phyloP scores from a whole-genome alignment of 2,797 vertebrate species.

The Poeciliopsis gracilis region DNA sequence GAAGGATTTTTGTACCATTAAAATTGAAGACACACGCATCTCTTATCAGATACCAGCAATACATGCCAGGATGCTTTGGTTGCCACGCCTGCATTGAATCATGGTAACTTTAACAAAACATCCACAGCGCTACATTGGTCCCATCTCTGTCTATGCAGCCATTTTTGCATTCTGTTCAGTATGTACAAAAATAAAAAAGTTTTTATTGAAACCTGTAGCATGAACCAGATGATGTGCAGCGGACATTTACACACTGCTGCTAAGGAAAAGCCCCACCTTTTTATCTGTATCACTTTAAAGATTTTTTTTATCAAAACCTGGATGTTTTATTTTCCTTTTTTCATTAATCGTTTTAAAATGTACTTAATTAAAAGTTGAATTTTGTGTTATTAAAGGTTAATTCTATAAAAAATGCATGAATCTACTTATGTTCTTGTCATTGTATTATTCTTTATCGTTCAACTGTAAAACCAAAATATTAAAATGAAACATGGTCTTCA shows the following conservation, averaged over 20 bases:
- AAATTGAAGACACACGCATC: constrained; percentile 51
- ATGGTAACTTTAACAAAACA: constrained; percentile 46
- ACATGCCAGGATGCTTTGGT: constrained; percentile 62
- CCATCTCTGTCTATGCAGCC: constrained; percentile 36
- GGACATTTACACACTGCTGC: constrained; percentile 11
- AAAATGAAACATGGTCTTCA: neutral
- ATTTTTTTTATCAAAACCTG: neutral
- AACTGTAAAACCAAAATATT: neutral
- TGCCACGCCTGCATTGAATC: constrained; percentile 59
- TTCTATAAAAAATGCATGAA: neutral
- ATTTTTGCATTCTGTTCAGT: constrained; percentile 35
- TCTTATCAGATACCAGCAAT: constrained; percentile 63
- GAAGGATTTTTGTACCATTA: constrained; percentile 62
- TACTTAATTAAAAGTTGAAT: neutral
- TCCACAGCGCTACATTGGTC: constrained; percentile 57
- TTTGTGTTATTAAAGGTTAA: neutral
- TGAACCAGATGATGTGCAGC: constrained; percentile 44
- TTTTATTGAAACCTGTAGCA: constrained; percentile 30
- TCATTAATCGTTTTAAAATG: neutral
- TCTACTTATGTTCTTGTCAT: neutral
- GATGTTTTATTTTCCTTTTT: neutral
- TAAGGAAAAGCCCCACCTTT: neutral
- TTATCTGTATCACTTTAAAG: constrained; percentile 23
- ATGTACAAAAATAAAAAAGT: constrained; percentile 43
- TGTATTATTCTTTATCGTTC: neutral